Percentiles rank a stretch among this genome's conserved stretches.
Evolutionary conservation across 2,797 vertebrate species (phyloP).

Genomic region (Takifugu ocellatus): DNA sequence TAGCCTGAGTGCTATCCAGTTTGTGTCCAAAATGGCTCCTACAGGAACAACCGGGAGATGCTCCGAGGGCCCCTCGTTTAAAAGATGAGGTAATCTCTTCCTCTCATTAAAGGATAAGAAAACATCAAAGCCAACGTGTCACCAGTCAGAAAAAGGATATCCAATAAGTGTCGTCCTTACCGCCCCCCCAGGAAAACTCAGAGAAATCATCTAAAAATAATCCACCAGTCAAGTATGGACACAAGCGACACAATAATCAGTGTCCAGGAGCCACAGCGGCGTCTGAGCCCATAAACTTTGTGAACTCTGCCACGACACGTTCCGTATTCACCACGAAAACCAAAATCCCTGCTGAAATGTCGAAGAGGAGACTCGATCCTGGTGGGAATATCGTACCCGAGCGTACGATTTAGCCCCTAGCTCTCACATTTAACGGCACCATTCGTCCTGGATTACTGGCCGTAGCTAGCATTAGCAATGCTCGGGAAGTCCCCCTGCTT

Average conservation of each 20-base stretch:
- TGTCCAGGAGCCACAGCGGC: background rate
- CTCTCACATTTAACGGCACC: no score
- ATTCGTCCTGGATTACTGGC: no score
- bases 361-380: no score
- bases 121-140: conserved; percentile 53
- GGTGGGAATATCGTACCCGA: no score
- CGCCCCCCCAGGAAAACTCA: background rate
- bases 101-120: conserved; percentile 62
- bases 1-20: conserved; percentile 44
- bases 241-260: conserved; percentile 9
- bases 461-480: no score
- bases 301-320: no score
- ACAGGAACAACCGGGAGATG: conserved; percentile 29
- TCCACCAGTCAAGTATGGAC: conserved; percentile 6
- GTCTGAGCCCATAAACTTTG: no score
- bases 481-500: no score
- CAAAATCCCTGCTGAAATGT: no score
- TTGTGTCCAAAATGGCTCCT: conserved; percentile 60
- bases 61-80: conserved; percentile 8
- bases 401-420: no score
- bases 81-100: conserved; percentile 47
- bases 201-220: conserved; percentile 1
- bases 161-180: conserved; percentile 22
- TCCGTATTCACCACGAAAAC: no score
- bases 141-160: conserved; percentile 26